phyloP scores from a whole-genome alignment of 2,888 invertebrate genomes.

The Hydrotaea diabolus region DNA sequence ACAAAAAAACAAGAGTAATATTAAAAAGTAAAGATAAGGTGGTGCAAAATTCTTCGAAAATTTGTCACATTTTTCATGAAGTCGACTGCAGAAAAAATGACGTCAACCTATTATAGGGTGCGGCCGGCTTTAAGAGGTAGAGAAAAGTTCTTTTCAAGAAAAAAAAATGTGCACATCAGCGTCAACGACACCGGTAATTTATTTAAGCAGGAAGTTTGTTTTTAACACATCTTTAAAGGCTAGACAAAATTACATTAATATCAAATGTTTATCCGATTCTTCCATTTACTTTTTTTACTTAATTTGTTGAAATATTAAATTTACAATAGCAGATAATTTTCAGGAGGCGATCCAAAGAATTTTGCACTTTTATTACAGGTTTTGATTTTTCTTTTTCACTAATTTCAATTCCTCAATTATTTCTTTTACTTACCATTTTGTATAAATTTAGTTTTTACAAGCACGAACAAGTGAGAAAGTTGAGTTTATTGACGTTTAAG shows the following conservation, averaged over 20 bases:
- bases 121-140: slow-evolving; percentile 52
- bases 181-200: slow-evolving; percentile 11
- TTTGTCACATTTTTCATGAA: slow-evolving; percentile 15
- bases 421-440: slow-evolving; percentile 77
- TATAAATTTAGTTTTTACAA: slow-evolving; percentile 70
- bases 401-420: neutral
- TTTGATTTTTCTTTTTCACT: neutral
- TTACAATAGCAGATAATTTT: no score
- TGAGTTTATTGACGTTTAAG: slow-evolving; percentile 74
- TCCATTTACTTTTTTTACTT: neutral
- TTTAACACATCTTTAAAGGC: no score
- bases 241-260: no score
- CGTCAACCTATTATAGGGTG: slow-evolving; percentile 58
- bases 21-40: no score
- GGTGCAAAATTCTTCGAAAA: slow-evolving; percentile 19
- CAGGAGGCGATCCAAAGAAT: neutral
- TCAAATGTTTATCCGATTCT: no score
- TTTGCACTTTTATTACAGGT: neutral
- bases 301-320: no score
- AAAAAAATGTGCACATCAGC: slow-evolving; percentile 1
- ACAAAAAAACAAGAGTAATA: neutral
- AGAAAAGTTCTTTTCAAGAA: slow-evolving; percentile 46
- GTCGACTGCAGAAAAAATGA: slow-evolving; percentile 49
- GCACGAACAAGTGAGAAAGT: slow-evolving; percentile 74
- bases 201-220: neutral